These are phyloP conservation scores for Euthynnus affinis DNA, from an alignment of 2,797 vertebrate species.

Conservation along the genomic window DNA sequence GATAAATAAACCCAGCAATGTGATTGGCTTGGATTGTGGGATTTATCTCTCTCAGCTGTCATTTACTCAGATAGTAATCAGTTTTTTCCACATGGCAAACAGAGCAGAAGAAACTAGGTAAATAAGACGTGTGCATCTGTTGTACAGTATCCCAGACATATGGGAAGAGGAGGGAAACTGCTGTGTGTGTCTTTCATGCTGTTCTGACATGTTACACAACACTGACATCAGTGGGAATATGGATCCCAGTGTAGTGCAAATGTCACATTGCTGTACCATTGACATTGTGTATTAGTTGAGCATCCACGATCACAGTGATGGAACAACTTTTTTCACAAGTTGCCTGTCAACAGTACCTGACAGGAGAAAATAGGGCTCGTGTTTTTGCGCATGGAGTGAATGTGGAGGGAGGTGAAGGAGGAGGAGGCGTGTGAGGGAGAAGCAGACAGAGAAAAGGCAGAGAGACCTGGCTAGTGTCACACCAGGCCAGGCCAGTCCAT, in stretches of 20 bases:
- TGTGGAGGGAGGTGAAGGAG: neutral
- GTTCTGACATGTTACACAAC: conserved; percentile 66
- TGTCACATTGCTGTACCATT: conserved; percentile 19
- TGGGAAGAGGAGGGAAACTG: conserved; percentile 67
- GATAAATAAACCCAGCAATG: conserved; percentile 33
- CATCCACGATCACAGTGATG: neutral
- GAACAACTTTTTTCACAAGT: neutral
- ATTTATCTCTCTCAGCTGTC: conserved; percentile 66
- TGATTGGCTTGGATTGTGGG: conserved; percentile 49
- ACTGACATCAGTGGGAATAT: conserved; percentile 46
- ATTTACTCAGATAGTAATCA: conserved; percentile 66
- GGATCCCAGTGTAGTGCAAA: conserved; percentile 39
- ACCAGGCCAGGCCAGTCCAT: conserved; percentile 65
- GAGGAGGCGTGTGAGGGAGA: conserved; percentile 40
- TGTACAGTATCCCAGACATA: conserved; percentile 72
- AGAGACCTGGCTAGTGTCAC: conserved; percentile 80
- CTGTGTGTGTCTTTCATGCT: conserved; percentile 70
- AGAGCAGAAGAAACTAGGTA: conserved; percentile 75
- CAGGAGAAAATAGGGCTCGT: neutral
- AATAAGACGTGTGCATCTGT: conserved; percentile 76
- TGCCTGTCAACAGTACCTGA: neutral
- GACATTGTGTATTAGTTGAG: neutral
- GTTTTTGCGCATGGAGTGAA: conserved; percentile 7
- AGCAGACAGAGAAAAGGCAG: conserved; percentile 63
- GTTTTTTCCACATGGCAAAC: conserved; percentile 73